Evolutionary conservation across 2,113 vertebrate species (phyloP).

Genomic region (Callipepla squamata): DNA sequence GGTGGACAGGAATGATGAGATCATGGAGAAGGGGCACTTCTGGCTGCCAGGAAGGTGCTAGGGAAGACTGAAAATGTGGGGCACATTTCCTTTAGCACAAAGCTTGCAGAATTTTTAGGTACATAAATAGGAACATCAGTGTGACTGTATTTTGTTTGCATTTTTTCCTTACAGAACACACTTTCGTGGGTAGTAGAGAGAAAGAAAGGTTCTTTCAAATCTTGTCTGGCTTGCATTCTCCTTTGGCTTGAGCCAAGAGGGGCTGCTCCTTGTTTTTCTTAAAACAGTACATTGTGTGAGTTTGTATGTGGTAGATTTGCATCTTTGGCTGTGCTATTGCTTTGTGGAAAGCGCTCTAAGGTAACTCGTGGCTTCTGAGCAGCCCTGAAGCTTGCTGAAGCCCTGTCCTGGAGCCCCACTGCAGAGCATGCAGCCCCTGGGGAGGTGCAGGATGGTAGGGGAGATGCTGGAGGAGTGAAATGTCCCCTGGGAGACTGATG

Average conservation of each 20-base stretch:
- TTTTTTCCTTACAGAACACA: not conserved
- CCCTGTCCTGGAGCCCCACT: not conserved
- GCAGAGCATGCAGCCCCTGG: not conserved
- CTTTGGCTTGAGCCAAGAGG: not conserved
- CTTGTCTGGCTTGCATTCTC: rapidly evolving
- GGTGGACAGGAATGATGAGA: not conserved
- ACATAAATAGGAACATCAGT: not conserved
- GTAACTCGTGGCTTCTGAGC: rapidly evolving
- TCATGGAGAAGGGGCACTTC: not conserved
- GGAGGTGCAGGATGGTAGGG: not conserved
- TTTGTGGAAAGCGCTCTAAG: not conserved
- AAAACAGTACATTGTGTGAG: not conserved
- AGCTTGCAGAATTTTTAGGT: rapidly evolving
- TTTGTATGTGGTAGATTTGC: not conserved
- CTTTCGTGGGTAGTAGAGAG: not conserved
- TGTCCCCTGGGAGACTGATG: not conserved
- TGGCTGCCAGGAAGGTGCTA: not conserved
- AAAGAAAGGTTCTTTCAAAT: not conserved
- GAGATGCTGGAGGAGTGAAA: not conserved
- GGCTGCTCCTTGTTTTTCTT: not conserved
- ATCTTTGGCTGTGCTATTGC: not conserved
- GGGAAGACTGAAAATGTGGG: not conserved
- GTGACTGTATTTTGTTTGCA: not conserved
- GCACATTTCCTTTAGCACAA: rapidly evolving
- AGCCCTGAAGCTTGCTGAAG: not conserved